Conservation (phyloP, 2,888 invertebrate genomes). For the Charanyca ferruginea region DNA sequence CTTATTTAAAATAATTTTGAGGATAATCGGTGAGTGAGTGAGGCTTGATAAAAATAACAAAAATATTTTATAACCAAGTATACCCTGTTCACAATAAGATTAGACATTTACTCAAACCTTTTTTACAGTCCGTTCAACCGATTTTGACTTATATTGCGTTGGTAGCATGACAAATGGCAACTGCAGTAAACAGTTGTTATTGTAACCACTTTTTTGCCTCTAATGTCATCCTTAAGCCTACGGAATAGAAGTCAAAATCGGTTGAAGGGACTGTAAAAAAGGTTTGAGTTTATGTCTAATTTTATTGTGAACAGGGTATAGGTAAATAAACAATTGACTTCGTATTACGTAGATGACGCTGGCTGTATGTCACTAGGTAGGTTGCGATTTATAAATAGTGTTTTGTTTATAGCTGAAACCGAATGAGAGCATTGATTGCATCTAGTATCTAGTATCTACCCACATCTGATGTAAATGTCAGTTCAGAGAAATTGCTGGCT, state of each 20-base stretch:
- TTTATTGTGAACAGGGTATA: too few relatives aligned
- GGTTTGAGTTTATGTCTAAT: too few relatives aligned
- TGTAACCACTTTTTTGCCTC: too few relatives aligned
- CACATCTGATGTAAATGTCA: slow-evolving; percentile 33
- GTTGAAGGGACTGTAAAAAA: too few relatives aligned
- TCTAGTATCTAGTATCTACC: slow-evolving; percentile 6
- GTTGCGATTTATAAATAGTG: slow-evolving; percentile 36
- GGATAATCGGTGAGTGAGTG: neutral
- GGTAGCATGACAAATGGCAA: too few relatives aligned
- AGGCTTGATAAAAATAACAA: neutral
- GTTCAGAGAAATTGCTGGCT: slow-evolving; percentile 27
- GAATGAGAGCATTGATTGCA: slow-evolving; percentile 35
- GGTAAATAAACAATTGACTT: slow-evolving; percentile 3
- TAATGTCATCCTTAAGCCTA: too few relatives aligned
- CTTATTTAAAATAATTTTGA: neutral
- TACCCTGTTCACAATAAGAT: too few relatives aligned
- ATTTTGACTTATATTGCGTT: too few relatives aligned
- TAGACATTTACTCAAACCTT: too few relatives aligned
- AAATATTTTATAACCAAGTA: slow-evolving; percentile 1
- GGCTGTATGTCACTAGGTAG: slow-evolving; percentile 2
- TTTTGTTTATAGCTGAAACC: slow-evolving; percentile 43
- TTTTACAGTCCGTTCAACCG: too few relatives aligned
- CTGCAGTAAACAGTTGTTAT: too few relatives aligned
- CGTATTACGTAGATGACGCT: neutral
- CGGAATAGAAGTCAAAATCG: too few relatives aligned